A percentile compares a stretch with the other conserved stretches of the same genome.
These are phyloP conservation scores for Sterrhoptilus dennistouni DNA, from an alignment of 2,113 vertebrate genomes.

Conservation along the genomic window DNA sequence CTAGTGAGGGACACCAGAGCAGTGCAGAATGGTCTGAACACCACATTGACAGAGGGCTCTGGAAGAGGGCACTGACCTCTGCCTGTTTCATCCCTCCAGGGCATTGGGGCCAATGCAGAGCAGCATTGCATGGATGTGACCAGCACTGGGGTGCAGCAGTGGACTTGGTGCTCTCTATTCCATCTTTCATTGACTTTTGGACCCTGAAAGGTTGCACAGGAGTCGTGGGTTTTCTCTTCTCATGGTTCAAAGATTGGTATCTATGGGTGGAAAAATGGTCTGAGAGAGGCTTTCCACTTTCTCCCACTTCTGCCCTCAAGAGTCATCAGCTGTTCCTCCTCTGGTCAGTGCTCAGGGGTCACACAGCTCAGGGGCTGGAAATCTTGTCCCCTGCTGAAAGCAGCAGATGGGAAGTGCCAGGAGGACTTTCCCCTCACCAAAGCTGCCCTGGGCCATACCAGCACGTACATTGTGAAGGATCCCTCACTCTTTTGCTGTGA, in stretches of 20 bases:
- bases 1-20: neutral
- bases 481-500: neutral
- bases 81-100: neutral
- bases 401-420: neutral
- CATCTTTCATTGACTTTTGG: neutral
- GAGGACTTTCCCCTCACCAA: neutral
- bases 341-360: neutral
- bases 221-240: accelerated
- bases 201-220: neutral
- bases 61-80: neutral
- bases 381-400: neutral
- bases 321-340: neutral
- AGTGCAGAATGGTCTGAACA: neutral
- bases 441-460: neutral
- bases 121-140: neutral
- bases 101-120: neutral
- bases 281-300: neutral
- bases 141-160: neutral
- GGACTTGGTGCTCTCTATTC: neutral
- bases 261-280: accelerated
- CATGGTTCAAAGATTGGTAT: neutral
- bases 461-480: neutral
- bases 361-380: neutral
- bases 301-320: neutral
- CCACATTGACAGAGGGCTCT: neutral